A percentile compares a stretch with the other conserved stretches of the same genome.
Evolutionary conservation across 1,140 invertebrate species (phyloP).

Genomic region (Penaeus chinensis): DNA sequence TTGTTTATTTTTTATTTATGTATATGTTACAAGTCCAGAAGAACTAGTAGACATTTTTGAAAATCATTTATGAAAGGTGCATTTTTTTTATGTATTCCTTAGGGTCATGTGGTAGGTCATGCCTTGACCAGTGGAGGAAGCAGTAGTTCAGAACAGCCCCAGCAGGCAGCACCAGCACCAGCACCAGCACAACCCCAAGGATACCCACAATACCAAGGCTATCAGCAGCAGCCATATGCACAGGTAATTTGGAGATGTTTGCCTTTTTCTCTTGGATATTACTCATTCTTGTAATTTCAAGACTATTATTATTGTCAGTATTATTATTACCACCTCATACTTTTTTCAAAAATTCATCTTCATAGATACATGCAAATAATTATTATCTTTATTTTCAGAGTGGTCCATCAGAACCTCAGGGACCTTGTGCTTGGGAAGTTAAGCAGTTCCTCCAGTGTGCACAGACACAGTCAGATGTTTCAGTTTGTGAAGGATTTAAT

Average conservation of each 20-base stretch:
- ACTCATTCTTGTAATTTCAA: too few relatives aligned
- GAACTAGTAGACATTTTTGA: background rate
- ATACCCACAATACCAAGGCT: conserved; percentile 38
- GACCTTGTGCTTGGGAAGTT: conserved; percentile 87
- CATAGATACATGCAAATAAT: background rate
- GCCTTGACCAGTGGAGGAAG: conserved; percentile 85
- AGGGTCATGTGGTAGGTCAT: conserved; percentile 88
- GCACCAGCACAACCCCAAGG: conserved; percentile 63
- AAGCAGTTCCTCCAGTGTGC: conserved; percentile 91
- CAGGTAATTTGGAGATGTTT: too few relatives aligned
- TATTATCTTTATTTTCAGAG: conserved; percentile 44
- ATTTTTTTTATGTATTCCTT: conserved; percentile 60
- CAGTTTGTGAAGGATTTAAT: conserved; percentile 92
- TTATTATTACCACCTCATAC: background rate
- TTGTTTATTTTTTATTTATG: too few relatives aligned
- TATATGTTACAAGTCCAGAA: background rate
- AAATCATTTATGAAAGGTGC: background rate
- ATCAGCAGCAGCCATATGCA: conserved; percentile 18
- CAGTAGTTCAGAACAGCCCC: conserved; percentile 66
- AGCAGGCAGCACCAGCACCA: conserved; percentile 62
- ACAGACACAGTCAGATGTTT: conserved; percentile 83
- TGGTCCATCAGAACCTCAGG: conserved; percentile 70
- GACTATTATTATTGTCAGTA: background rate
- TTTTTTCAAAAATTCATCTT: too few relatives aligned
- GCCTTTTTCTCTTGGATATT: too few relatives aligned